A percentile compares a stretch with the other conserved stretches of the same genome.
These are phyloP conservation scores for Eurystomus glaucurus DNA, from an alignment of 2,797 vertebrate species.

Conservation along the genomic window DNA sequence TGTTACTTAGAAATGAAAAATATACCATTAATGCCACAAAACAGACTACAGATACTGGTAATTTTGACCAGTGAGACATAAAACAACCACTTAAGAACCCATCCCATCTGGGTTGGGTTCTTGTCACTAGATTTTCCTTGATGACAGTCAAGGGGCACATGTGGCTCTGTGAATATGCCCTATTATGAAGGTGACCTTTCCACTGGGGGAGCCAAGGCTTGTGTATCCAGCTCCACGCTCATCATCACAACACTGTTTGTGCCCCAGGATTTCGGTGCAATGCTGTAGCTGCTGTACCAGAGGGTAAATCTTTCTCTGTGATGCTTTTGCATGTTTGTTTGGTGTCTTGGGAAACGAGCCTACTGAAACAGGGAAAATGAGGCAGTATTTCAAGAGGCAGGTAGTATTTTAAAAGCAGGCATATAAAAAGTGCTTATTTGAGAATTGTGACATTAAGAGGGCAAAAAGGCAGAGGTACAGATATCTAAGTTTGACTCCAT, in stretches of 20 bases:
- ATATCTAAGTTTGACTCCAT: background rate
- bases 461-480: background rate
- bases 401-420: background rate
- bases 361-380: background rate
- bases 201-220: rapidly evolving
- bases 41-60: background rate
- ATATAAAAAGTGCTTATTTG: background rate
- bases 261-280: background rate
- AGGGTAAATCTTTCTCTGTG: background rate
- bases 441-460: background rate
- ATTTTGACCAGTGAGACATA: background rate
- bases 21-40: background rate
- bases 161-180: background rate
- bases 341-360: background rate
- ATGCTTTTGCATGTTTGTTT: background rate
- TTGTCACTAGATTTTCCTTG: background rate
- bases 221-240: background rate
- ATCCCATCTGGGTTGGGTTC: no score
- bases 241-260: rapidly evolving
- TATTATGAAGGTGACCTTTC: background rate
- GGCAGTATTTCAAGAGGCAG: background rate
- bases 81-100: background rate
- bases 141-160: background rate
- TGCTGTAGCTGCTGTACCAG: background rate
- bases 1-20: background rate